phyloP scores from a whole-genome alignment of 2,797 vertebrate species.

The Telmatherina bonti region DNA sequence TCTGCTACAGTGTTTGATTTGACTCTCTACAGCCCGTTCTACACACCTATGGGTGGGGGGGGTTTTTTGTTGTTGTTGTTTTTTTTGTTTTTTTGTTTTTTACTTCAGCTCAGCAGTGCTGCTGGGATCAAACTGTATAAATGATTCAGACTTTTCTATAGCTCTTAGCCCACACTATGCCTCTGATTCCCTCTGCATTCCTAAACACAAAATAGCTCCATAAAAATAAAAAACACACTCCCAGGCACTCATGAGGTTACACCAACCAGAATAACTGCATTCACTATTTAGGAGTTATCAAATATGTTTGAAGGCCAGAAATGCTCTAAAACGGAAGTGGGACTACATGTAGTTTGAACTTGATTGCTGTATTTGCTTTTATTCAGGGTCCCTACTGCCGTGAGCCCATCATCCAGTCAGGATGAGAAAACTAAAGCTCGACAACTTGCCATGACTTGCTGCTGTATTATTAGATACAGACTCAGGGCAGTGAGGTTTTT shows the following conservation, averaged over 20 bases:
- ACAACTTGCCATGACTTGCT: neutral
- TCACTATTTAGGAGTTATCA: constrained; percentile 36
- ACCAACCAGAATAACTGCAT: constrained; percentile 42
- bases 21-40: constrained; percentile 27
- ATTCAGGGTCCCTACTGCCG: neutral
- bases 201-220: constrained; percentile 19
- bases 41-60: constrained; percentile 28
- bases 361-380: neutral
- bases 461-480: neutral
- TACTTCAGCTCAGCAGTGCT: constrained; percentile 34
- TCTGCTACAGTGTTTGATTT: constrained; percentile 32
- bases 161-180: constrained; percentile 38
- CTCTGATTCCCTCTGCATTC: constrained; percentile 32
- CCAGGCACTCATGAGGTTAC: constrained; percentile 14
- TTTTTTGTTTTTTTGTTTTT: too few relatives aligned
- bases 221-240: constrained; percentile 38
- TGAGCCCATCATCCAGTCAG: neutral
- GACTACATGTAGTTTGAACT: constrained; percentile 6
- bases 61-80: too few relatives aligned
- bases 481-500: neutral
- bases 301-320: constrained; percentile 18
- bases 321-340: neutral
- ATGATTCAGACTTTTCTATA: constrained; percentile 64
- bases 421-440: neutral
- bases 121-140: constrained; percentile 59